phyloP scores from a whole-genome alignment of 2,113 vertebrate genomes.

The Suricata suricatta region DNA sequence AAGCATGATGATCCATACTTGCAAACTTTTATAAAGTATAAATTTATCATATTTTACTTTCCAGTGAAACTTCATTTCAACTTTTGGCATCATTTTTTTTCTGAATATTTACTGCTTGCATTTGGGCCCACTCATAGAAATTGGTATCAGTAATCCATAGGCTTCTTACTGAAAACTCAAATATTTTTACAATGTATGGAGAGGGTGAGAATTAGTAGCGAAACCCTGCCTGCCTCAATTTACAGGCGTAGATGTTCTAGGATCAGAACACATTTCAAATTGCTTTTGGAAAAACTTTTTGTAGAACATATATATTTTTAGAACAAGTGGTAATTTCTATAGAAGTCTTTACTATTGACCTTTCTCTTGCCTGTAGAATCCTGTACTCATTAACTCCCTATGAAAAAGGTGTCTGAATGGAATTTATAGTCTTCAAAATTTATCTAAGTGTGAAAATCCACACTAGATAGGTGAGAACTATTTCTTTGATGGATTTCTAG shows the following conservation, averaged over 20 bases:
- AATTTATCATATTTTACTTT: neutral
- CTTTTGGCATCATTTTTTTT: neutral
- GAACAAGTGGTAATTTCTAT: slow-evolving; percentile 9
- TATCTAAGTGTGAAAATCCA: slow-evolving; percentile 16
- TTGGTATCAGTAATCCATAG: neutral
- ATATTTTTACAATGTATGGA: neutral
- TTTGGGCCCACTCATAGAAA: neutral
- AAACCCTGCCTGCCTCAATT: neutral
- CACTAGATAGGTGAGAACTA: neutral
- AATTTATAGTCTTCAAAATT: slow-evolving; percentile 8
- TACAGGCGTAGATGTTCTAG: neutral
- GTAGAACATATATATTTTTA: neutral
- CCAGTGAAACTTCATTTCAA: neutral
- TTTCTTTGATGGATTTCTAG: slow-evolving; percentile 37
- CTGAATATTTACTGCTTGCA: neutral
- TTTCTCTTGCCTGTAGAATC: neutral
- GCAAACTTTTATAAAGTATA: neutral
- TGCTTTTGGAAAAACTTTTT: neutral
- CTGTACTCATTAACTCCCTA: neutral
- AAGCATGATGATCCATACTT: neutral
- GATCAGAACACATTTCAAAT: neutral
- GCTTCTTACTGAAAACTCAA: neutral
- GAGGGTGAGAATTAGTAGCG: neutral
- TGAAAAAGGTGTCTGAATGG: slow-evolving; percentile 21
- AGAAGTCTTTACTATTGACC: neutral